Conservation (phyloP, 2,113 vertebrate genomes). For the Romanogobio albipinnatus region DNA sequence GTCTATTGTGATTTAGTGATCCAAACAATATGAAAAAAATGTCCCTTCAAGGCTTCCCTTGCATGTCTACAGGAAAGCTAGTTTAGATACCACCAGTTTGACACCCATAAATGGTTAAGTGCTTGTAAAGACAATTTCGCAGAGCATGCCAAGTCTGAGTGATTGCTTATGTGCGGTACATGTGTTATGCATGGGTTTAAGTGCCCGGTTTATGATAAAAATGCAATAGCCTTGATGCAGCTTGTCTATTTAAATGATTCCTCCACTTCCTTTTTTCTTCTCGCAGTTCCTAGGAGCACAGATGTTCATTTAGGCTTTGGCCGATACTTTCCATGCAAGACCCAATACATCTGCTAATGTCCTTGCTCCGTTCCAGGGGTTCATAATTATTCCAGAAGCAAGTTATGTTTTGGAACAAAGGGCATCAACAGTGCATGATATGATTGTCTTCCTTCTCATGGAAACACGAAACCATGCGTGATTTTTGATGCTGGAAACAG, state of each 20-base stretch:
- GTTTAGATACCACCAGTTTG: background rate
- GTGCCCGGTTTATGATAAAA: background rate
- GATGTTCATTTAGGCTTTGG: slow-evolving; percentile 24
- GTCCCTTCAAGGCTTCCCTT: background rate
- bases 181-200: slow-evolving; percentile 5
- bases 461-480: too few species aligned
- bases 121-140: background rate
- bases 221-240: background rate
- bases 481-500: background rate
- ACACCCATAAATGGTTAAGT: slow-evolving; percentile 2
- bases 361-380: background rate
- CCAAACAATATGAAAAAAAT: background rate
- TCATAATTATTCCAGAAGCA: slow-evolving; percentile 20
- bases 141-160: background rate
- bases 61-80: background rate
- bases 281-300: background rate
- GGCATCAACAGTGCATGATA: slow-evolving; percentile 35
- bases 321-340: background rate
- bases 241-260: slow-evolving; percentile 6
- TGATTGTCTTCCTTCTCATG: background rate
- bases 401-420: slow-evolving; percentile 28
- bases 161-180: background rate
- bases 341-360: slow-evolving; percentile 37
- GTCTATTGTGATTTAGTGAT: background rate
- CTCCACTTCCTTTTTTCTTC: background rate